Evolutionary conservation across 2,888 invertebrate genomes (phyloP).

Genomic region (Portevinia maculata): DNA sequence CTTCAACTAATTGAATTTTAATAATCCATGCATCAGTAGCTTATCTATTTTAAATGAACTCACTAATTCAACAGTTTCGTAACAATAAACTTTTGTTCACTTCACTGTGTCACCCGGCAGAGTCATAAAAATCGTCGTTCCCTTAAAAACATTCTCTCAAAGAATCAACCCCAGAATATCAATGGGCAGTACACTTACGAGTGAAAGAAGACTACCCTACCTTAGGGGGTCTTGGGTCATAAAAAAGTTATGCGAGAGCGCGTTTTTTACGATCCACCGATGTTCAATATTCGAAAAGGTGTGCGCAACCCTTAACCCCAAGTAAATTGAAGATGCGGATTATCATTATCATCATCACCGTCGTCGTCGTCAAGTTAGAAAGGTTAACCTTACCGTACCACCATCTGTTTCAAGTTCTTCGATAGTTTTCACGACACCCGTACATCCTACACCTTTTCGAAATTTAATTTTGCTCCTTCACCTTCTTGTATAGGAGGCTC

Average conservation of each 20-base stretch:
- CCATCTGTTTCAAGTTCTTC: slow-evolving; percentile 55
- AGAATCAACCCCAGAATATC: slow-evolving; percentile 41
- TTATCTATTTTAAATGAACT: slow-evolving; percentile 60
- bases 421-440: slow-evolving; percentile 51
- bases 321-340: slow-evolving; percentile 32
- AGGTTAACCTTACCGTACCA: slow-evolving; percentile 30
- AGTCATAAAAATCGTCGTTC: slow-evolving; percentile 38
- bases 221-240: slow-evolving; percentile 36
- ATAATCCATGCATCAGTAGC: slow-evolving; percentile 63
- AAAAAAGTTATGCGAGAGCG: slow-evolving; percentile 66
- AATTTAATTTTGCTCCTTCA: slow-evolving; percentile 57
- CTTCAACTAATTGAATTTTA: slow-evolving; percentile 66
- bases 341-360: slow-evolving; percentile 46
- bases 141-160: not conserved
- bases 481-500: slow-evolving; percentile 11
- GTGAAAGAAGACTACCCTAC: not conserved
- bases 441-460: too few species aligned
- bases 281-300: slow-evolving; percentile 71
- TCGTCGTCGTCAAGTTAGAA: slow-evolving; percentile 39
- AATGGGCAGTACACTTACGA: slow-evolving; percentile 38
- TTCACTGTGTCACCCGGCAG: slow-evolving; percentile 31
- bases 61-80: slow-evolving; percentile 23
- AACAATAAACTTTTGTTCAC: slow-evolving; percentile 38
- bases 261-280: slow-evolving; percentile 68
- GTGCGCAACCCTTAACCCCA: slow-evolving; percentile 15